A percentile compares a stretch with the other conserved stretches of the same genome.
These are phyloP conservation scores for Leuciscus idus DNA, from an alignment of 2,113 vertebrate genomes.

Conservation along the genomic window DNA sequence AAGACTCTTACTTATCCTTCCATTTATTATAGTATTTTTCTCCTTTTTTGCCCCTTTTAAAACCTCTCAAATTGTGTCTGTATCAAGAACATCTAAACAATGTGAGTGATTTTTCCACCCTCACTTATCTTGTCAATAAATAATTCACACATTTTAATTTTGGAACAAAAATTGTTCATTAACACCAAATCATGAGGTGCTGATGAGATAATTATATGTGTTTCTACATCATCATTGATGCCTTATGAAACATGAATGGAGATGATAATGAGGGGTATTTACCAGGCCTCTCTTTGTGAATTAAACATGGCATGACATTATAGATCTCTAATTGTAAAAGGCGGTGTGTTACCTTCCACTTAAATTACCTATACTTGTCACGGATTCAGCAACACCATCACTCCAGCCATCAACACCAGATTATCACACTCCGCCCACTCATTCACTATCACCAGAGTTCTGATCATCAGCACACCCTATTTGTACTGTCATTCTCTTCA, in stretches of 20 bases:
- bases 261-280: slow-evolving; percentile 35
- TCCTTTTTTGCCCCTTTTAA: background rate
- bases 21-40: background rate
- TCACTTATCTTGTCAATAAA: slow-evolving; percentile 3
- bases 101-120: slow-evolving; percentile 16
- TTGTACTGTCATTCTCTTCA: too few relatives aligned
- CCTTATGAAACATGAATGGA: slow-evolving; percentile 31
- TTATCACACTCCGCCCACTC: too few relatives aligned
- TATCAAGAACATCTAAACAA: background rate
- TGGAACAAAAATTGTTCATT: background rate
- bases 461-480: too few relatives aligned
- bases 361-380: background rate
- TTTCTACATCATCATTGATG: slow-evolving; percentile 24
- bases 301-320: background rate
- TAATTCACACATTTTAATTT: slow-evolving; percentile 1
- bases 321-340: background rate
- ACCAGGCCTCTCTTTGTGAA: slow-evolving; percentile 20
- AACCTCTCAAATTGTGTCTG: background rate
- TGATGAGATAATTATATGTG: slow-evolving; percentile 46
- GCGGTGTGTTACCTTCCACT: background rate
- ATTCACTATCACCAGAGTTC: too few relatives aligned
- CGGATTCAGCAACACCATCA: too few relatives aligned
- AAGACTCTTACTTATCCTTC: background rate
- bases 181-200: background rate
- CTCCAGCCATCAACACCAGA: too few relatives aligned